phyloP scores from a whole-genome alignment of 2,113 vertebrate species.

The Gadus macrocephalus region DNA sequence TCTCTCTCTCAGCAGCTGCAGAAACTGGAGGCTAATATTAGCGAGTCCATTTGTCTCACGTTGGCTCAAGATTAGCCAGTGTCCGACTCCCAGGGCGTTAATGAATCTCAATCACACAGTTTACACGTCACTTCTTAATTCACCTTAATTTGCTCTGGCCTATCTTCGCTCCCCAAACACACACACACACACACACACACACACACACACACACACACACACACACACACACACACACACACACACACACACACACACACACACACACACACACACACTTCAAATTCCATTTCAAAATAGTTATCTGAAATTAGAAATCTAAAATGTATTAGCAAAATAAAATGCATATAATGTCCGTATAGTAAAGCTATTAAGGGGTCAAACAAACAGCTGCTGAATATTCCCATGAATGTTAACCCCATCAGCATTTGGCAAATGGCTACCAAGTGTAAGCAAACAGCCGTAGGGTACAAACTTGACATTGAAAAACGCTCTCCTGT shows the following conservation, averaged over 20 bases:
- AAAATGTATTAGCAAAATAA: too few species aligned
- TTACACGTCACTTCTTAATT: constrained; percentile 20
- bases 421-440: constrained; percentile 4
- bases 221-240: too few species aligned
- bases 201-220: too few species aligned
- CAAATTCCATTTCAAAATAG: too few species aligned
- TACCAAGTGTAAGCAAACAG: neutral
- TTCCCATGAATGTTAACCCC: neutral
- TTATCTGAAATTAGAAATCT: too few species aligned
- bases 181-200: neutral
- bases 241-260: too few species aligned
- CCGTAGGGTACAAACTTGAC: constrained; percentile 2
- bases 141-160: constrained; percentile 15
- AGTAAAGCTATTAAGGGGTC: too few species aligned
- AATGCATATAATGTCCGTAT: too few species aligned
- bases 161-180: neutral
- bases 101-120: constrained; percentile 19
- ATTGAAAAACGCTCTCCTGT: constrained; percentile 21
- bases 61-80: constrained; percentile 16
- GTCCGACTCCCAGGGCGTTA: constrained; percentile 3
- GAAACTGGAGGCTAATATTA: constrained; percentile 46
- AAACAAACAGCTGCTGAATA: neutral
- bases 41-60: constrained; percentile 34
- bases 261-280: too few species aligned
- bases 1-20: constrained; percentile 33